Evolutionary conservation across 2,797 vertebrate genomes (phyloP).

Genomic region (Erpetoichthys calabaricus): DNA sequence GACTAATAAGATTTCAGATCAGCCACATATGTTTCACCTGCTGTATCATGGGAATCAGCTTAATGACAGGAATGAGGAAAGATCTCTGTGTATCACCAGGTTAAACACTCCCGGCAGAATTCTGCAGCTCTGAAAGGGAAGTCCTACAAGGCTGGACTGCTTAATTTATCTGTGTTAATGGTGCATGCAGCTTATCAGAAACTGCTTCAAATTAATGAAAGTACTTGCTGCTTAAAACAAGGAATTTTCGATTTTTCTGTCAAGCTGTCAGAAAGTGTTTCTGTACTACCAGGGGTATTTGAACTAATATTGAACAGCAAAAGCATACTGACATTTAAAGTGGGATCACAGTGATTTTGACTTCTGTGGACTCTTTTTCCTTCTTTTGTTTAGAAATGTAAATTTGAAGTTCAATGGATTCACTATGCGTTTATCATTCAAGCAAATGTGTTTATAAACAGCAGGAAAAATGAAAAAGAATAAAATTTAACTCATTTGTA

Average conservation of each 20-base stretch:
- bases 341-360: not conserved
- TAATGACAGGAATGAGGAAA: not conserved
- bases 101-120: slow-evolving; percentile 1
- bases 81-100: not conserved
- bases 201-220: slow-evolving; percentile 8
- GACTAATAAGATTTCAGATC: too few species aligned
- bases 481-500: too few species aligned
- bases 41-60: not conserved
- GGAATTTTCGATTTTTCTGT: slow-evolving; percentile 8
- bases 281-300: slow-evolving; percentile 5
- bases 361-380: not conserved
- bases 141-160: slow-evolving; percentile 1
- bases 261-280: slow-evolving; percentile 6
- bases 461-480: too few species aligned
- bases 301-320: slow-evolving; percentile 5
- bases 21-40: not conserved
- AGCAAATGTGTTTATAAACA: too few species aligned
- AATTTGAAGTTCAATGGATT: too few species aligned
- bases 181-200: slow-evolving; percentile 8
- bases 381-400: not conserved
- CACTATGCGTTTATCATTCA: too few species aligned
- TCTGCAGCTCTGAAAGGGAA: not conserved
- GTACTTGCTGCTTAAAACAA: not conserved
- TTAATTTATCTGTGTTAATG: slow-evolving; percentile 5
- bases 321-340: slow-evolving; percentile 2